Percentiles rank a stretch among this genome's conserved stretches.
Conservation (phyloP, 1,140 invertebrate species). For the Frieseomelitta varia region DNA sequence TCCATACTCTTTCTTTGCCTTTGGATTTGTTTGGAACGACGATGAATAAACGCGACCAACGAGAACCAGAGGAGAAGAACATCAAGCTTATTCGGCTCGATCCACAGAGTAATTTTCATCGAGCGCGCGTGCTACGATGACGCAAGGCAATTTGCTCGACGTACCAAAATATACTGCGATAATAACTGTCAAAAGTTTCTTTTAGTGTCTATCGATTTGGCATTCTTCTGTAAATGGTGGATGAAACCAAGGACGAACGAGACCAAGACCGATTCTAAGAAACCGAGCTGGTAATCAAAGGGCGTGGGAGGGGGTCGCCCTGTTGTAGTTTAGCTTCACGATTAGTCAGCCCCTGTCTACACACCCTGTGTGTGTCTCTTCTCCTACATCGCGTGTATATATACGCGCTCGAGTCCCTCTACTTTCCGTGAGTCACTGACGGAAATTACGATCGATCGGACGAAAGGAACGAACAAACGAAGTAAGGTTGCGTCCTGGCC, state of each 20-base stretch:
- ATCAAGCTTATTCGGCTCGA: neutral
- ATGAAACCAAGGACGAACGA: slow-evolving; percentile 41
- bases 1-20: neutral
- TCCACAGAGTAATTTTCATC: neutral
- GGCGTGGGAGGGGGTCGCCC: slow-evolving; percentile 17
- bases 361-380: slow-evolving; percentile 61
- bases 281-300: slow-evolving; percentile 38
- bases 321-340: slow-evolving; percentile 54
- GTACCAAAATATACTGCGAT: slow-evolving; percentile 36
- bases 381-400: slow-evolving; percentile 26
- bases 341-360: slow-evolving; percentile 74
- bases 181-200: slow-evolving; percentile 46
- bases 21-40: neutral
- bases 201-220: slow-evolving; percentile 40
- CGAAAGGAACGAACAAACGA: slow-evolving; percentile 47
- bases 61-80: no score
- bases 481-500: slow-evolving; percentile 44
- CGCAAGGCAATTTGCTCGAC: slow-evolving; percentile 10
- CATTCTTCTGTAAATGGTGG: slow-evolving; percentile 53
- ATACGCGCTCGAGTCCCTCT: slow-evolving; percentile 36
- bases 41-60: neutral
- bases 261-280: slow-evolving; percentile 52
- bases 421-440: slow-evolving; percentile 74
- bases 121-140: neutral
- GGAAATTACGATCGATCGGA: slow-evolving; percentile 79